Percentiles rank a stretch among this genome's conserved stretches.
Conservation (phyloP, 2,797 vertebrate genomes). For the Borostomias antarcticus region DNA sequence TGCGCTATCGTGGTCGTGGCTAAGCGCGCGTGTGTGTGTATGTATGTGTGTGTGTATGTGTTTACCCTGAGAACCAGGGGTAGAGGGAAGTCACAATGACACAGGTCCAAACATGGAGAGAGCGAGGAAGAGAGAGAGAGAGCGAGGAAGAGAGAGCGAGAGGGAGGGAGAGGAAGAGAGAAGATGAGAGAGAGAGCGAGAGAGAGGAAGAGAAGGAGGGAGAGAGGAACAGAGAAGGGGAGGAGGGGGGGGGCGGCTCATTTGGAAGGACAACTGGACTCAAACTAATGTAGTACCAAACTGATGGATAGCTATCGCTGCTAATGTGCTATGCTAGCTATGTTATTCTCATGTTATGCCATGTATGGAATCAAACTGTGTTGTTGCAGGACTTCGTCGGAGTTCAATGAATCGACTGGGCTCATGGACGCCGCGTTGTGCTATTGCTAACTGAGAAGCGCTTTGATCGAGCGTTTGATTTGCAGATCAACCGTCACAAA, state of each 20-base stretch:
- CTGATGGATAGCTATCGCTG: no score
- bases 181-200: neutral
- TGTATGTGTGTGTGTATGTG: neutral
- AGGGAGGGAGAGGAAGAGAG: neutral
- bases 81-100: neutral
- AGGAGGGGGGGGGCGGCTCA: neutral
- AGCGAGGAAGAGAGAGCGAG: neutral
- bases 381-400: no score
- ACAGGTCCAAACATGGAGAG: neutral
- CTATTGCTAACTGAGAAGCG: no score
- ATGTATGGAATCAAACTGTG: no score
- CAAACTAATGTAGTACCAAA: no score
- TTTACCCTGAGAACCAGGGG: neutral
- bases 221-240: neutral
- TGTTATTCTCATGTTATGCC: no score
- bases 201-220: neutral
- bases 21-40: neutral
- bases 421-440: no score
- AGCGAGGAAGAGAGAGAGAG: neutral
- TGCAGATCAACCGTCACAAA: no score
- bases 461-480: no score
- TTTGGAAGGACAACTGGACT: neutral
- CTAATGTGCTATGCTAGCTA: no score
- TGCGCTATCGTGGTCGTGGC: no score
- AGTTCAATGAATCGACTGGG: no score